These are phyloP conservation scores for Lindbergichthys nudifrons DNA, from an alignment of 2,797 vertebrate species.

Conservation along the genomic window DNA sequence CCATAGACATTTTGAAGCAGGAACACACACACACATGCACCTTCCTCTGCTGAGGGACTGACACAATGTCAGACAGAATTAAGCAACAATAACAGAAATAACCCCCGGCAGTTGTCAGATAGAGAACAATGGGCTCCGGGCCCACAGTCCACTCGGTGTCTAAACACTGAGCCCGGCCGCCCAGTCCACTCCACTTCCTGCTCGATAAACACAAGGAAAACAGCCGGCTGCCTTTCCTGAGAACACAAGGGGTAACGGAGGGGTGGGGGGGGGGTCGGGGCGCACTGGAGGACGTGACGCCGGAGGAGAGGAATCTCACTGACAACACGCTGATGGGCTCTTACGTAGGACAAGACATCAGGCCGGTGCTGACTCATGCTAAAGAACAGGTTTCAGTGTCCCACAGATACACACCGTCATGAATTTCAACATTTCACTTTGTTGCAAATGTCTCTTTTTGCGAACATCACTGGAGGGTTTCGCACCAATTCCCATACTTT, in stretches of 20 bases:
- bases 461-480: background rate
- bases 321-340: slow-evolving; percentile 27
- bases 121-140: slow-evolving; percentile 87
- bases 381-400: slow-evolving; percentile 5
- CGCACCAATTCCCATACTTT: background rate
- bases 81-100: slow-evolving; percentile 89
- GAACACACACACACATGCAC: slow-evolving; percentile 65
- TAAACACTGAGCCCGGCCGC: slow-evolving; percentile 83
- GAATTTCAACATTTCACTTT: background rate
- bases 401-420: slow-evolving; percentile 6
- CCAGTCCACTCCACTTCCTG: slow-evolving; percentile 85
- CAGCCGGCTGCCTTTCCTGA: slow-evolving; percentile 85
- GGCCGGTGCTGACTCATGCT: slow-evolving; percentile 67
- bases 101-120: slow-evolving; percentile 83
- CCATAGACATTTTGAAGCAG: slow-evolving; percentile 61
- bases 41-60: slow-evolving; percentile 79
- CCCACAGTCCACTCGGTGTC: slow-evolving; percentile 74
- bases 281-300: slow-evolving; percentile 64
- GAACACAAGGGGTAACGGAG: slow-evolving; percentile 49
- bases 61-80: slow-evolving; percentile 88
- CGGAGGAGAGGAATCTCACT: slow-evolving; percentile 66
- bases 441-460: background rate
- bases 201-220: slow-evolving; percentile 87
- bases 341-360: slow-evolving; percentile 59
- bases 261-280: slow-evolving; percentile 32